These are phyloP conservation scores for Caenorhabditis panamensis DNA, from an alignment of 2,888 invertebrate species.

Conservation along the genomic window DNA sequence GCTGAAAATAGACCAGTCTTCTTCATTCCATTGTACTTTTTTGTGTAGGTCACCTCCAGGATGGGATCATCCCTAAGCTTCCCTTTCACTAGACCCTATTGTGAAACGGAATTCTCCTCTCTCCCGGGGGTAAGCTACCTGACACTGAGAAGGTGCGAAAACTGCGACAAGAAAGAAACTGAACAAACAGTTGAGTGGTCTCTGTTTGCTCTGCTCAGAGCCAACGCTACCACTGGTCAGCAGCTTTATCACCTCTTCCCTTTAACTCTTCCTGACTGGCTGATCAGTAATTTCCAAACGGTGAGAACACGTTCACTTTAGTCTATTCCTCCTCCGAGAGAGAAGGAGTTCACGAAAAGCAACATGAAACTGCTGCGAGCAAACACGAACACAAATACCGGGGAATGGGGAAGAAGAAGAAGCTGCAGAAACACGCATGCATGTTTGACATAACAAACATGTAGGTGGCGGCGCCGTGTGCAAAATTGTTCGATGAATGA, in stretches of 20 bases:
- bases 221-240: slow-evolving; percentile 40
- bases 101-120: slow-evolving; percentile 24
- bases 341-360: slow-evolving; percentile 14
- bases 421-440: slow-evolving; percentile 42
- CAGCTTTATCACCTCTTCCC: slow-evolving; percentile 34
- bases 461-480: slow-evolving; percentile 25
- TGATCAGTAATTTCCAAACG: slow-evolving; percentile 12
- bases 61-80: slow-evolving; percentile 34
- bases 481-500: slow-evolving; percentile 40
- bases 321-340: neutral
- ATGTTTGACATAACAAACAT: slow-evolving; percentile 57
- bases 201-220: slow-evolving; percentile 42
- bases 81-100: slow-evolving; percentile 22
- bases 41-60: slow-evolving; percentile 41
- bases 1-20: slow-evolving; percentile 49
- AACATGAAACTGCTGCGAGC: slow-evolving; percentile 53
- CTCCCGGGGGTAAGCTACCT: slow-evolving; percentile 56
- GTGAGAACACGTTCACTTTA: slow-evolving; percentile 7
- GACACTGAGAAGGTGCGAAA: slow-evolving; percentile 57
- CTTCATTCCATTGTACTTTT: slow-evolving; percentile 9
- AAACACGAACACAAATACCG: slow-evolving; percentile 44
- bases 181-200: slow-evolving; percentile 52
- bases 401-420: slow-evolving; percentile 6
- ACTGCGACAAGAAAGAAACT: slow-evolving; percentile 61
- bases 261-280: neutral